Base-by-base conservation (phyloP, 2,888 invertebrate genomes). In the Hetaerina titia region DNA sequence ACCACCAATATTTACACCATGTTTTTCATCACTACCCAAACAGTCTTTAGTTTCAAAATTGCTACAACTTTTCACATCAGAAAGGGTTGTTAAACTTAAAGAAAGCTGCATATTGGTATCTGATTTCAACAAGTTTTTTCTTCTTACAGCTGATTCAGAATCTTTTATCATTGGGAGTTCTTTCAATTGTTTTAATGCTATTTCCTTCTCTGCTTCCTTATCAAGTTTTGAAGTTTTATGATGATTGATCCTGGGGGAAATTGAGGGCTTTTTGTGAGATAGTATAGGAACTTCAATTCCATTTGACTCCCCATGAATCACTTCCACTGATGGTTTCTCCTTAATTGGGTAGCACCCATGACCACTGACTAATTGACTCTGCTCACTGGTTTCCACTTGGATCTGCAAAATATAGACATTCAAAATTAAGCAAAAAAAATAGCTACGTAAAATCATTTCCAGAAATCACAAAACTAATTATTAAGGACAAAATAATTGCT, bases 141-240 rank as follows among this genome's bases (percentile, higher is more conserved):
- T 90, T 31, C 60, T 56, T 15, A 90, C 60, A 56, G 90, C 25
- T 63, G 60, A 31, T 90, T 81, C 81, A 81, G 81, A 31, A n/a
- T 95, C 81, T n/a, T 95, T 96, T 95, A 56, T 95, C 81, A 94
- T 95, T 7, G 97, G 97, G 56, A 97, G 96, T 95, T 97, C 97
- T 74, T 97, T 96, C 9, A 97, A 96, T 95, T 97, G 97, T 95
- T 97, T 97, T 90, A 97, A 96, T 2, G 97, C 97, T 45, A 97
- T 96, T 96, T 97, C 97, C 56, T 97, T 96, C 96, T 97, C 97
- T 63, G 97, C 95, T 31, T 96, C 96, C 15, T 97, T 97, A 95
- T 97, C 96, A 60, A 97, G 96, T 96, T 97, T 97, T 22, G 95
- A 87, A 95, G 92, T 74, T 56, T 69, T 64, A 2, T 56, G 92